Base-by-base conservation (phyloP, 1,140 invertebrate species). In the Sitobion miscanthi region DNA sequence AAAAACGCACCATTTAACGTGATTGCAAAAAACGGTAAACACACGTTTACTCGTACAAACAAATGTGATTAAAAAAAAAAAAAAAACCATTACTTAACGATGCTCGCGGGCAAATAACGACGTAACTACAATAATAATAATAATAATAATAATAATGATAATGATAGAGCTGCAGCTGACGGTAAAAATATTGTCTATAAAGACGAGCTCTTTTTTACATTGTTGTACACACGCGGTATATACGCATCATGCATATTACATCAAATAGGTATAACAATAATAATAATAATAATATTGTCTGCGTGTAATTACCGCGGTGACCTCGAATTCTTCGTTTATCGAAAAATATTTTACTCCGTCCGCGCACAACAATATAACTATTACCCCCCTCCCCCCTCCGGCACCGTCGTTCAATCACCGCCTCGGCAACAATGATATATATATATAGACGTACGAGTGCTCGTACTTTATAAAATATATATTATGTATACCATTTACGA, bases 41-140 rank as follows among this genome's bases (percentile, higher is more conserved):
- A 77, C 62, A n/a, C 62, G 62, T 77, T 77, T 77, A 77, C 62
- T n/a, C 30, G 62, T 77, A 30, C n/a, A n/a, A 77, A 77, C n/a
- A 77, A 77, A 77, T 77, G 62, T n/a, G 30, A 77, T 77, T n/a
- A n/a, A n/a, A n/a, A 77, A 77, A n/a, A 69, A 62, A 69, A 14
- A n/a, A 77, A 77, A 77, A 77, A 77, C 62, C 62, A 77, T 77
- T 77, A 77, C 62, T 77, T 77, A 77, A 77, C 62, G 62, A 77
- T 6, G 62, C 30, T 77, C 30, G 30, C 62, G 62, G 62, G 62
- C 14, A 77, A 77, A 77, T 77, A 77, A 77, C 30, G 62, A 77
- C 62, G 62, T 77, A n/a, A n/a, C 62, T 77, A 77, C 62, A 77
- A n/a, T n/a, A 77, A 77, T 69, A 69, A 69, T 62, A 62, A 30